These are phyloP conservation scores for Hypotaenidia okinawae DNA, from an alignment of 2,797 vertebrate genomes.

Conservation along the genomic window DNA sequence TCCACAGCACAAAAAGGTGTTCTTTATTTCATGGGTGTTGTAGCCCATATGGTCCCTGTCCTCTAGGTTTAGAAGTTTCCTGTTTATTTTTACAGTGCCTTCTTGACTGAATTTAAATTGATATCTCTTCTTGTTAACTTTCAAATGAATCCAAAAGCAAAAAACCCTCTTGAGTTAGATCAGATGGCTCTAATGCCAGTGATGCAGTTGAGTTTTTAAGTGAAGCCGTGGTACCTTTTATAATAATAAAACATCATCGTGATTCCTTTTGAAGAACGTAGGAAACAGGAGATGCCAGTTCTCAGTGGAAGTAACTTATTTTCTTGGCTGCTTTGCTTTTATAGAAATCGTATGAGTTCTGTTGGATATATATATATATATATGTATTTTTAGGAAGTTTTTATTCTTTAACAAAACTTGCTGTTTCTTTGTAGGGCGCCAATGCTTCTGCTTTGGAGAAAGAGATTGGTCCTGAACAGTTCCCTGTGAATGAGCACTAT, in stretches of 20 bases:
- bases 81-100: neutral
- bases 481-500: constrained; percentile 78
- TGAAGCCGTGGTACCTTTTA: neutral
- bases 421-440: constrained; percentile 65
- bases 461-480: constrained; percentile 79
- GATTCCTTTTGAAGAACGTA: neutral
- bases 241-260: neutral
- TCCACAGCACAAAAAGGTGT: neutral
- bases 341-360: neutral
- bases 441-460: constrained; percentile 80
- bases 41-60: neutral
- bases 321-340: neutral
- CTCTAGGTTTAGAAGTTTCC: neutral
- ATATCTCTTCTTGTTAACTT: neutral
- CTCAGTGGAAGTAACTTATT: neutral
- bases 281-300: neutral
- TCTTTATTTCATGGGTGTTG: neutral
- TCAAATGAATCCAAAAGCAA: neutral
- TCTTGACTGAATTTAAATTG: neutral
- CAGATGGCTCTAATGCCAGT: neutral
- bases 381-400: neutral
- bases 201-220: neutral
- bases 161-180: neutral
- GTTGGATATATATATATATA: neutral
- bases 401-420: neutral